These are phyloP conservation scores for Melanostoma mellinum DNA, from an alignment of 2,888 invertebrate genomes.

Conservation along the genomic window DNA sequence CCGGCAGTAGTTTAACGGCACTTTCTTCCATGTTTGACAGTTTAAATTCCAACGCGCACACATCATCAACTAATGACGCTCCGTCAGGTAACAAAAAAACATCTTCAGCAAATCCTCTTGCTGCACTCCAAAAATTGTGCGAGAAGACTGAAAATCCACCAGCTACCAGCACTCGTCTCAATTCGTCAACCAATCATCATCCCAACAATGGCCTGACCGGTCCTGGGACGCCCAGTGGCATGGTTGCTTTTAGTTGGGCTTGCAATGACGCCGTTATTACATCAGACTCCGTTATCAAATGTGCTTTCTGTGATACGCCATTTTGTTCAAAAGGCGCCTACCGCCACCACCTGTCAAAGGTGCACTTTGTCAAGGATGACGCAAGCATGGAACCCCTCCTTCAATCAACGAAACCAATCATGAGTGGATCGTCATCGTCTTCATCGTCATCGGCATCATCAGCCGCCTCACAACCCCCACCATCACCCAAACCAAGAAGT, in stretches of 20 bases:
- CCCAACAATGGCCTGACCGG: conserved; percentile 79
- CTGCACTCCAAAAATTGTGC: conserved; percentile 96
- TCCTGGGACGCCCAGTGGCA: conserved; percentile 83
- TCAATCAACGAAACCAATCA: conserved; percentile 38
- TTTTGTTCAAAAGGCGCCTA: conserved; percentile 98
- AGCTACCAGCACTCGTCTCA: conserved; percentile 78
- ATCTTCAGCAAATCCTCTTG: conserved; percentile 91
- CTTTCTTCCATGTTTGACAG: conserved; percentile 95
- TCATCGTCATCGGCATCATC: conserved; percentile 75
- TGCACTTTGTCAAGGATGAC: conserved; percentile 97
- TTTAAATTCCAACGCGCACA: conserved; percentile 84
- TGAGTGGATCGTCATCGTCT: conserved; percentile 46
- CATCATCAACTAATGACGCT: conserved; percentile 73
- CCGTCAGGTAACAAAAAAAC: conserved; percentile 75
- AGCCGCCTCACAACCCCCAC: conserved; percentile 58
- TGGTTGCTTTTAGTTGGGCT: conserved; percentile 96
- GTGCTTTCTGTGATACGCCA: conserved; percentile 96
- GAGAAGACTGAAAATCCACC: conserved; percentile 91
- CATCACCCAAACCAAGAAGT: conserved; percentile 75
- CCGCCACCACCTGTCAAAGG: conserved; percentile 96
- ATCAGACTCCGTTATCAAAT: conserved; percentile 94
- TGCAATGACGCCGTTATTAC: conserved; percentile 95
- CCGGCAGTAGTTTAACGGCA: conserved; percentile 87
- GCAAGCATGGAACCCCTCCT: conserved; percentile 86
- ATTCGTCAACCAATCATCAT: conserved; percentile 74